Evolutionary conservation across 2,888 invertebrate genomes (phyloP), one percentile per base, ranked within the genome.

Genomic region (Chirona hameri): DNA sequence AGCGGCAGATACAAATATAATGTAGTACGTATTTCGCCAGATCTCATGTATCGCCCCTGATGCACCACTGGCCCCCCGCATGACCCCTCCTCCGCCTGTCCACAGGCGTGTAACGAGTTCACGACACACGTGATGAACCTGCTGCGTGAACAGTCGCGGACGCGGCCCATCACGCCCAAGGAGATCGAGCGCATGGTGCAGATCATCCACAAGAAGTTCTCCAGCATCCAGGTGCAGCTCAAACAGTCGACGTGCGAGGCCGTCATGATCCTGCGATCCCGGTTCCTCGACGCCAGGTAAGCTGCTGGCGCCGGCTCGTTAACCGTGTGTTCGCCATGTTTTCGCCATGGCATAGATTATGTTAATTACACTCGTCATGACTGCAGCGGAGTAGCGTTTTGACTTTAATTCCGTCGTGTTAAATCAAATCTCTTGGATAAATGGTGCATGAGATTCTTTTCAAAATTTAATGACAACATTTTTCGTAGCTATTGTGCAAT

Each of bases 121-220:
- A 99, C 99, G 84, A 99, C 98, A n/a, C 99, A 99, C 90, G 99
- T 99, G 86, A 96, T 98, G 95, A 99, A 99, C 89, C 90, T 99
- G 86, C 91, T 99, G 85, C 91, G 98, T 83, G 97, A 99, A 89
- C 98, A 99, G 90, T 96, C 96, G 87, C 94, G 98, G 87, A 99
- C 98, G 86, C 91, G 99, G 86, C 99, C 99, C 82, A 99, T 99
- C 87, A 97, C 98, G 83, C 97, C 97, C 81, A 98, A 92, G 90
- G 99, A 99, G 90, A 99, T 99, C 86, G 99, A 99, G 89, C 93
- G 98, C 87, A 98, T 98, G 98, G 98, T 98, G 84, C 96, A 96
- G 89, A 98, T 98, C 86, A 98, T 98, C 86, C 97, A 98, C 90
- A 97, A 97, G 91, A 98, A 98, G 89, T 97, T 97, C 91, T 96